Evolutionary conservation across 2,113 vertebrate genomes (phyloP).

Genomic region (Ceuthmochares aereus): DNA sequence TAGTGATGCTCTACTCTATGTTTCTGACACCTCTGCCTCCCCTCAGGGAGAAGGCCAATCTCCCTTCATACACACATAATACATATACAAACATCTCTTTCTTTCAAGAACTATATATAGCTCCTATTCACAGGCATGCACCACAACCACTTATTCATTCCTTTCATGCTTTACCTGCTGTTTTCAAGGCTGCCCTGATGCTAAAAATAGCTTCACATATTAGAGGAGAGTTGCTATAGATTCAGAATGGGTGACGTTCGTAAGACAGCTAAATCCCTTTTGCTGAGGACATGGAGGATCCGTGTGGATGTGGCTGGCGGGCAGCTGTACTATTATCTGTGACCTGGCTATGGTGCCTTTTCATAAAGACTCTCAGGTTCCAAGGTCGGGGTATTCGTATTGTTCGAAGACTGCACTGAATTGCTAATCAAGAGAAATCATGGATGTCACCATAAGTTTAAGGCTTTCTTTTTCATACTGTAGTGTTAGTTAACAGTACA

Average conservation of each 20-base stretch:
- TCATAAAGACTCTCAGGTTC: not conserved
- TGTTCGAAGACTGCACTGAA: not conserved
- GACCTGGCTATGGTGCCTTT: not conserved
- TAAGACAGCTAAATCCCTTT: constrained; percentile 3
- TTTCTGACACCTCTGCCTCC: not conserved
- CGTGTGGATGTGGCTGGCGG: accelerated
- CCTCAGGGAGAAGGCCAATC: not conserved
- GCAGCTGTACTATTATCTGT: not conserved
- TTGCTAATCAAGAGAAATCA: not conserved
- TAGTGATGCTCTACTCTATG: not conserved
- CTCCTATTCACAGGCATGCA: constrained; percentile 30
- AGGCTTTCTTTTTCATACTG: not conserved
- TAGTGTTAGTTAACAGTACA: not conserved
- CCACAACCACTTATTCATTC: constrained; percentile 63
- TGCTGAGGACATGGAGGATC: not conserved
- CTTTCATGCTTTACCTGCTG: constrained; percentile 63
- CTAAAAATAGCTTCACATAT: constrained; percentile 45
- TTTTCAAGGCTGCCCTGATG: constrained; percentile 54
- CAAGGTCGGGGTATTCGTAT: not conserved
- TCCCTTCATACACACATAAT: not conserved
- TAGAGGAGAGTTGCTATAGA: constrained; percentile 60
- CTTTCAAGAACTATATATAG: constrained; percentile 21
- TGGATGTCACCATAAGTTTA: not conserved
- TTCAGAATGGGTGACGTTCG: constrained; percentile 30
- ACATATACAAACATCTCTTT: not conserved